phyloP scores from a whole-genome alignment of 1,140 invertebrate genomes.

The Campodea augens region DNA sequence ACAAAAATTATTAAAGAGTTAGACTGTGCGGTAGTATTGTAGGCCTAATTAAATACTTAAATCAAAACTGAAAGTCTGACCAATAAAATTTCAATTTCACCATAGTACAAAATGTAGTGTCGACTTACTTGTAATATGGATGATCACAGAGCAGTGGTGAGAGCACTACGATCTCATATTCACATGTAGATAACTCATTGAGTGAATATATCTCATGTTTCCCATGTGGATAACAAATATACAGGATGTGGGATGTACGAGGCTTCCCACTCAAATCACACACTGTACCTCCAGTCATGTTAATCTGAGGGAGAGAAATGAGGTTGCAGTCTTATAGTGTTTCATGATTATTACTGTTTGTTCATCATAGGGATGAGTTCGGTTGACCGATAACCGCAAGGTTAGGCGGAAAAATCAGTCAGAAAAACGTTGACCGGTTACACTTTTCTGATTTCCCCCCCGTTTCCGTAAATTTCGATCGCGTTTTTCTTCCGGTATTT shows the following conservation, averaged over 20 bases:
- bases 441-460: too few relatives aligned
- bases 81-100: not conserved
- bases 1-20: too few relatives aligned
- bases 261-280: slow-evolving; percentile 79
- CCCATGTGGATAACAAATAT: slow-evolving; percentile 66
- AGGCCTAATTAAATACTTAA: not conserved
- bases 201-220: slow-evolving; percentile 82
- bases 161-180: slow-evolving; percentile 78
- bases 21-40: not conserved
- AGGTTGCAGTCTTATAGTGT: too few relatives aligned
- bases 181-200: slow-evolving; percentile 82
- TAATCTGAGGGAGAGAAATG: slow-evolving; percentile 23
- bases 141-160: slow-evolving; percentile 69
- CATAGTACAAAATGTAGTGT: slow-evolving; percentile 1
- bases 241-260: slow-evolving; percentile 54
- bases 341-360: too few relatives aligned
- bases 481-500: too few relatives aligned
- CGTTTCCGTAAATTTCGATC: too few relatives aligned
- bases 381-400: too few relatives aligned
- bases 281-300: slow-evolving; percentile 44
- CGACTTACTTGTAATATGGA: slow-evolving; percentile 54
- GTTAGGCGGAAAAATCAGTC: too few relatives aligned
- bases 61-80: slow-evolving; percentile 2
- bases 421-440: too few relatives aligned
- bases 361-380: too few relatives aligned